Evolutionary conservation across 2,113 vertebrate species (phyloP).

Genomic region (Felis chaus): DNA sequence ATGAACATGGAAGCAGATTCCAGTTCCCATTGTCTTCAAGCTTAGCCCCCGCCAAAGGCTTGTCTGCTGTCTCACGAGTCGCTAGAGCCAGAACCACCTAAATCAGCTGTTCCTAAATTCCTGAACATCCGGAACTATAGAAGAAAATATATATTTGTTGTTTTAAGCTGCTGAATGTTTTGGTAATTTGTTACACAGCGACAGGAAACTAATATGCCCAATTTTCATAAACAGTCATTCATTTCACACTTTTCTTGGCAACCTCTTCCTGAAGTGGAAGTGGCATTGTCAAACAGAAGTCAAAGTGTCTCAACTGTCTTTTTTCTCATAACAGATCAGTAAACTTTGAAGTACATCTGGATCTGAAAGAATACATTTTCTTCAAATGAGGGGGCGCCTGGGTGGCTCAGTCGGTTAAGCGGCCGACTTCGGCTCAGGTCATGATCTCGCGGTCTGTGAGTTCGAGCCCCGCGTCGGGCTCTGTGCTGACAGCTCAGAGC

Average conservation of each 20-base stretch:
- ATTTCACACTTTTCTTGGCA: constrained; percentile 20
- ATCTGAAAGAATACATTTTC: constrained; percentile 31
- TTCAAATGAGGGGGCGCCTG: neutral
- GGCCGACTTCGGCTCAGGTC: too few relatives aligned
- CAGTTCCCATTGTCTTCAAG: neutral
- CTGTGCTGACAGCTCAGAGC: too few relatives aligned
- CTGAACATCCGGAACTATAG: neutral
- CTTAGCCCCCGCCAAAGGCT: neutral
- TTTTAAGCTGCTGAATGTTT: neutral
- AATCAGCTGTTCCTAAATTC: neutral
- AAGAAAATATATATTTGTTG: neutral
- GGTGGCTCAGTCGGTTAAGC: too few relatives aligned
- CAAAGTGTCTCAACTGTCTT: neutral
- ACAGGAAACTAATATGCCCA: neutral
- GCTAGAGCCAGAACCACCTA: neutral
- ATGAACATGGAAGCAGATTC: neutral
- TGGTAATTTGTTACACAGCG: neutral
- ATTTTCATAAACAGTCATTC: neutral
- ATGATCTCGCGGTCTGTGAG: too few relatives aligned
- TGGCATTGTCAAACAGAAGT: neutral
- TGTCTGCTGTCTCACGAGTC: neutral
- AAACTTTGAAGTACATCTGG: neutral
- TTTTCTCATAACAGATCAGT: neutral
- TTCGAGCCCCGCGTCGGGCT: too few relatives aligned
- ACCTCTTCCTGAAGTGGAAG: neutral